A percentile compares a stretch with the other conserved stretches of the same genome.
These are phyloP conservation scores for Plutomurus gul DNA, from an alignment of 1,140 invertebrate species.

Conservation along the genomic window DNA sequence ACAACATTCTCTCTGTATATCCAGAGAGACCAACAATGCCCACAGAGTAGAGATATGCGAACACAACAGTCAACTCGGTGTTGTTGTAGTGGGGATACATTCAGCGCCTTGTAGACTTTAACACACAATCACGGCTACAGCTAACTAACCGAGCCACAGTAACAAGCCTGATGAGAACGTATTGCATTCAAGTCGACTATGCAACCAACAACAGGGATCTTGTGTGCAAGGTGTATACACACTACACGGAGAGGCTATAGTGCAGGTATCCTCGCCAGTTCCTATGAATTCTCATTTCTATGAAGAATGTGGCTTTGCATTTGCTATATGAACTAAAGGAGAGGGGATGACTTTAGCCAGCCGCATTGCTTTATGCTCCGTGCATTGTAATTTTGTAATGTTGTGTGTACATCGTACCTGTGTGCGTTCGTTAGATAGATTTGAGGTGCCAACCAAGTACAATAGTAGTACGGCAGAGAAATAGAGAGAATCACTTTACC, in stretches of 20 bases:
- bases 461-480: not conserved
- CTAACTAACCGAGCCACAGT: too few relatives aligned
- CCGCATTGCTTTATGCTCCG: not conserved
- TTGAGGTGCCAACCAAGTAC: not conserved
- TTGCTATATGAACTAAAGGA: too few relatives aligned
- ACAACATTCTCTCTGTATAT: not conserved
- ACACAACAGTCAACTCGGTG: too few relatives aligned
- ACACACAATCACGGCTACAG: not conserved
- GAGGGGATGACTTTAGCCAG: not conserved
- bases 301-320: too few relatives aligned
- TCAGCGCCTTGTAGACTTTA: not conserved
- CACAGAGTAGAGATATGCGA: too few relatives aligned
- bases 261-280: too few relatives aligned
- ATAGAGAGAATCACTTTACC: not conserved
- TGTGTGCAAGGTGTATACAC: not conserved
- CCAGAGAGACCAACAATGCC: too few relatives aligned
- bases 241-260: not conserved
- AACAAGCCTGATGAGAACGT: not conserved
- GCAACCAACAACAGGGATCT: not conserved
- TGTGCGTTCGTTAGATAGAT: not conserved
- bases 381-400: not conserved
- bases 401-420: not conserved
- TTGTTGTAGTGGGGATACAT: too few relatives aligned
- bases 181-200: not conserved
- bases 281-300: too few relatives aligned